Evolutionary conservation across 2,888 invertebrate genomes (phyloP), one percentile per base, ranked within the genome.

Genomic region (Eupithecia insigniata): DNA sequence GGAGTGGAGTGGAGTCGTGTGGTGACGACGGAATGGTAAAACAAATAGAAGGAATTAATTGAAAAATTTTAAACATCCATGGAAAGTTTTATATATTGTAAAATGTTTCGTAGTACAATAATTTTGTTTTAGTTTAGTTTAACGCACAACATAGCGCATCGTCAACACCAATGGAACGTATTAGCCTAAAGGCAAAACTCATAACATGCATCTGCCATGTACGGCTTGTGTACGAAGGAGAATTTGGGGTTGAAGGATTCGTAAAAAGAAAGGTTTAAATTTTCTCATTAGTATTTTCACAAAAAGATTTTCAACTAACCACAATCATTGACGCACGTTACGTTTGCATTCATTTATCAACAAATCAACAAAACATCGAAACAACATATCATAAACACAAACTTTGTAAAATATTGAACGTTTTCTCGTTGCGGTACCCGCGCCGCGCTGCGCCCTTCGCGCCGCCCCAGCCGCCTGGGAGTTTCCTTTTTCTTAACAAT

Each of bases 401-500:
- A 51, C 22, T 10, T 46, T 39, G 39, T 39, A 3, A 2, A 51
- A 22, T 22, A 22, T 22, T 10, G 2, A n/a, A n/a, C 22, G 51
- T 51, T 51, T 51, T 8, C 22, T 51, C 22, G 39, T 18, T 39
- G 39, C 39, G 39, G 1, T 16, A 5, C 18, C 39, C 39, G 14
- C 14, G 39, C 39, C 16, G 14, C 43, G 46, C 46, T 26, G 55
- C 55, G 55, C 55, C 4, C 5, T 12, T 26, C 12, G 12, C 55
- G 22, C 26, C 26, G 18, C 18, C 14, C 12, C 12, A 16, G 16
- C 16, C 4, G 51, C 18, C 46, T n/a, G 55, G 64, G 39, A 36
- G 36, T 64, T 81, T 84, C 84, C 84, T 87, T 89, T 89, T 90
- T 89, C 85, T 88, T 88, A 89, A 89, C 88, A 89, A 89, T 89